A percentile compares a stretch with the other conserved stretches of the same genome.
phyloP scores from a whole-genome alignment of 2,113 vertebrate species.

The Paramormyrops kingsleyae region DNA sequence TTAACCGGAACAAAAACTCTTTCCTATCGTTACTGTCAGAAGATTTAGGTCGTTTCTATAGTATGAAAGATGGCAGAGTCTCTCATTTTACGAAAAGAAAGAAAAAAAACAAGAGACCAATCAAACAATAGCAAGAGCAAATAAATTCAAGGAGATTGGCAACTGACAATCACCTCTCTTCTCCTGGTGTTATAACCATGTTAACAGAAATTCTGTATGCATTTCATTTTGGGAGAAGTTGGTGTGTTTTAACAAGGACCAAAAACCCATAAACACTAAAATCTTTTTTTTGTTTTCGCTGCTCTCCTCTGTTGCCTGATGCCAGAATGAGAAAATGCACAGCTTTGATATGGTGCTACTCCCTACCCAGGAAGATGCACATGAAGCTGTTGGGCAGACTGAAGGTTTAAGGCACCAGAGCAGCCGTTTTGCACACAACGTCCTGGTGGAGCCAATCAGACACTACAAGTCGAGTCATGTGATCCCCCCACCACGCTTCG shows the following conservation, averaged over 20 bases:
- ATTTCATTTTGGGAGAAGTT: background rate
- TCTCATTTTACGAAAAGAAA: background rate
- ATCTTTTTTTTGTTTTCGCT: background rate
- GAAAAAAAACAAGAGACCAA: background rate
- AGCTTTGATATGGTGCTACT: background rate
- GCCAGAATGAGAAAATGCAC: background rate
- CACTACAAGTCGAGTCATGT: background rate
- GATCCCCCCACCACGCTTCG: background rate
- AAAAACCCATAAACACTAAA: conserved; percentile 23
- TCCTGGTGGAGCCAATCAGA: conserved; percentile 10
- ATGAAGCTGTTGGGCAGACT: conserved; percentile 49
- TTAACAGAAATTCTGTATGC: background rate
- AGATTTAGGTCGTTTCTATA: background rate
- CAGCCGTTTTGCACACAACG: conserved; percentile 30
- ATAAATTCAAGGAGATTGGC: conserved; percentile 5
- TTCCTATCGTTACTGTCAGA: background rate
- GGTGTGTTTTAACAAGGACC: conserved; percentile 3
- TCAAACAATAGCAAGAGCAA: background rate
- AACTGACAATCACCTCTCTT: background rate
- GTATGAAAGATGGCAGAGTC: background rate
- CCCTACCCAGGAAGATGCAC: background rate
- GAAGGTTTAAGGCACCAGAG: conserved; percentile 74
- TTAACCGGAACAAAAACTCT: background rate
- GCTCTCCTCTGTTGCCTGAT: background rate
- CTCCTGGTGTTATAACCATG: background rate